Evolutionary conservation across 2,888 invertebrate species (phyloP).

Genomic region (Achlya flavicornis): DNA sequence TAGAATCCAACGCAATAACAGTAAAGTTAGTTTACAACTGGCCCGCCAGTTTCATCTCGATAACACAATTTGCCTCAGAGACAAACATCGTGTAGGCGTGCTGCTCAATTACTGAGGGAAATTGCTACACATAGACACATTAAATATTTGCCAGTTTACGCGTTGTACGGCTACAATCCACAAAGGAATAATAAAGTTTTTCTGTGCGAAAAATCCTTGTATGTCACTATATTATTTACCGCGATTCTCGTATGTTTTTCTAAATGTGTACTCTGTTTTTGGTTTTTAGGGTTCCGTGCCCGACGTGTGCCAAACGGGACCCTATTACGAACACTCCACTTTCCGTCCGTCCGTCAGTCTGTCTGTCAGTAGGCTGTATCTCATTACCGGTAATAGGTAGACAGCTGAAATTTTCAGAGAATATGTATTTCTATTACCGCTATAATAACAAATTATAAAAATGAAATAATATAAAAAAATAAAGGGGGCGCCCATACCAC

Average conservation of each 20-base stretch:
- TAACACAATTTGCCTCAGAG: constrained; percentile 51
- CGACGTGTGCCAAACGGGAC: too few relatives aligned
- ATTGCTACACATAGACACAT: constrained; percentile 25
- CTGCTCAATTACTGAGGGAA: constrained; percentile 42
- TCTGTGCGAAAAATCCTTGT: background rate
- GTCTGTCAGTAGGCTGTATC: too few relatives aligned
- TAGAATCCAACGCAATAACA: constrained; percentile 42
- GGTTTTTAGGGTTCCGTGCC: too few relatives aligned
- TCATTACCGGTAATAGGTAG: too few relatives aligned
- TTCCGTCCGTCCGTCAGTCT: too few relatives aligned
- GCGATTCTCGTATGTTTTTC: background rate
- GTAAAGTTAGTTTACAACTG: constrained; percentile 49
- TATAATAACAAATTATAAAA: too few relatives aligned
- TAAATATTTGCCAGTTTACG: constrained; percentile 19
- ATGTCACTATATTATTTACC: background rate
- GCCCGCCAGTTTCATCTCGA: constrained; percentile 47
- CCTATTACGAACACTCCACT: too few relatives aligned
- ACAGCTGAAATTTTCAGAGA: too few relatives aligned
- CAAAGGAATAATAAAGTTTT: background rate
- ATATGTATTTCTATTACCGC: too few relatives aligned
- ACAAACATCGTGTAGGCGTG: constrained; percentile 44
- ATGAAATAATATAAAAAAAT: too few relatives aligned
- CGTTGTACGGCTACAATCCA: background rate
- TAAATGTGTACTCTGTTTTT: too few relatives aligned
- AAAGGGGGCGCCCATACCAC: too few relatives aligned